Evolutionary conservation across 2,113 vertebrate species (phyloP).

Genomic region (Loxodonta africana): DNA sequence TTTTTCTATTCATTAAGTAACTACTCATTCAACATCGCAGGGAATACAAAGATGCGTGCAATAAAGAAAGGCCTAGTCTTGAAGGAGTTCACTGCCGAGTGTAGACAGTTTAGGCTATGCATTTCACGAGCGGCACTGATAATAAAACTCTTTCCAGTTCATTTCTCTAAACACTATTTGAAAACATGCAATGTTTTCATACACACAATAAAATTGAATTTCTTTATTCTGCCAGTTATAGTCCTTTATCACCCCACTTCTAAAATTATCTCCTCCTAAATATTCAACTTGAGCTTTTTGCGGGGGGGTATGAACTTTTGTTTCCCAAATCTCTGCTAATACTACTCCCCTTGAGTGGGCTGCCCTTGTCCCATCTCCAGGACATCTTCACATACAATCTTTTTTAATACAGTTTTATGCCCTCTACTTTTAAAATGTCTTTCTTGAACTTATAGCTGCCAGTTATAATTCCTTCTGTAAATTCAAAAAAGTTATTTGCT

Average conservation of each 20-base stretch:
- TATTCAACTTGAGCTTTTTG: background rate
- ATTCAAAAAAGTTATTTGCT: background rate
- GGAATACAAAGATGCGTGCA: background rate
- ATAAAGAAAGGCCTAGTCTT: fast-evolving
- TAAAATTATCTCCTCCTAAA: background rate
- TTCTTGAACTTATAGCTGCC: background rate
- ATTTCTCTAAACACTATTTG: background rate
- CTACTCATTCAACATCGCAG: background rate
- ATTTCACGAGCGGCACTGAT: background rate
- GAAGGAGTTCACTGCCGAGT: background rate
- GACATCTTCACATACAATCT: background rate
- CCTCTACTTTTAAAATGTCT: background rate
- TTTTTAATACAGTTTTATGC: background rate
- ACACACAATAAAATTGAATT: background rate
- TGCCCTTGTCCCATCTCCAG: background rate
- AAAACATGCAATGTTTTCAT: background rate
- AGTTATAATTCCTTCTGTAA: background rate
- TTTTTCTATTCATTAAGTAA: background rate
- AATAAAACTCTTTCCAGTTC: background rate
- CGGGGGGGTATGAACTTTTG: background rate
- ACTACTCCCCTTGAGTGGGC: background rate
- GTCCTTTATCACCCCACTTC: background rate
- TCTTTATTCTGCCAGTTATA: background rate
- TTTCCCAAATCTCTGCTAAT: background rate
- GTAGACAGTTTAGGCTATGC: background rate